Percentiles rank a stretch among this genome's conserved stretches.
These are phyloP conservation scores for Dendroctonus ponderosae DNA, from an alignment of 1,140 invertebrate genomes.

Conservation along the genomic window DNA sequence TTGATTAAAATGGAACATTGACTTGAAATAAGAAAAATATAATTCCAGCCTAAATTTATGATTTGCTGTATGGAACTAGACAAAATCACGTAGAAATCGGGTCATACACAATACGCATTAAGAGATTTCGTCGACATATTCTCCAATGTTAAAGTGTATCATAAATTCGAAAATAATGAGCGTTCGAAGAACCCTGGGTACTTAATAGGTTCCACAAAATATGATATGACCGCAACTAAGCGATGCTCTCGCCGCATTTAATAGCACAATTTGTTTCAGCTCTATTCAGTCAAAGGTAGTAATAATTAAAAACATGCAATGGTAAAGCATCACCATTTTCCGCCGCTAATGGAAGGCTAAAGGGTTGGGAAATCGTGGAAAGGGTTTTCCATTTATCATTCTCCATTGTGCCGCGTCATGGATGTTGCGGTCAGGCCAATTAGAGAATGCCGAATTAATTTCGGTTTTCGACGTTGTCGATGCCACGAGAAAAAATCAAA, in stretches of 20 bases:
- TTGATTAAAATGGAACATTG: no score
- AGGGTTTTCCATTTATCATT: conserved; percentile 31
- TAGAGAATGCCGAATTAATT: conserved; percentile 22
- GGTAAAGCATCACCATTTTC: conserved; percentile 4
- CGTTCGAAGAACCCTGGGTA: conserved; percentile 18
- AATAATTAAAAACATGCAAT: background rate
- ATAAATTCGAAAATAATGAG: conserved; percentile 27
- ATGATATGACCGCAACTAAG: conserved; percentile 7
- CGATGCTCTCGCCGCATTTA: background rate
- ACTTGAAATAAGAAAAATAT: no score
- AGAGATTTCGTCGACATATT: no score
- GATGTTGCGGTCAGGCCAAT: conserved; percentile 29
- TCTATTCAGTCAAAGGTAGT: no score
- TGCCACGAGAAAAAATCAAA: no score
- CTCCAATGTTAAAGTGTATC: no score
- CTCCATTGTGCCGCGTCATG: conserved; percentile 29
- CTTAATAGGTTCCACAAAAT: conserved; percentile 18
- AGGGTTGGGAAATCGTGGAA: conserved; percentile 32
- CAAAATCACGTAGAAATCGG: no score
- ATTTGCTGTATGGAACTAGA: no score
- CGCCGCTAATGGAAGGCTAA: conserved; percentile 23
- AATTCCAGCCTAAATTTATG: no score
- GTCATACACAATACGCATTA: background rate
- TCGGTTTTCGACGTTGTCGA: background rate
- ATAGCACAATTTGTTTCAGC: background rate